Conservation (phyloP, 2,888 invertebrate species). For the Dioctria rufipes region DNA sequence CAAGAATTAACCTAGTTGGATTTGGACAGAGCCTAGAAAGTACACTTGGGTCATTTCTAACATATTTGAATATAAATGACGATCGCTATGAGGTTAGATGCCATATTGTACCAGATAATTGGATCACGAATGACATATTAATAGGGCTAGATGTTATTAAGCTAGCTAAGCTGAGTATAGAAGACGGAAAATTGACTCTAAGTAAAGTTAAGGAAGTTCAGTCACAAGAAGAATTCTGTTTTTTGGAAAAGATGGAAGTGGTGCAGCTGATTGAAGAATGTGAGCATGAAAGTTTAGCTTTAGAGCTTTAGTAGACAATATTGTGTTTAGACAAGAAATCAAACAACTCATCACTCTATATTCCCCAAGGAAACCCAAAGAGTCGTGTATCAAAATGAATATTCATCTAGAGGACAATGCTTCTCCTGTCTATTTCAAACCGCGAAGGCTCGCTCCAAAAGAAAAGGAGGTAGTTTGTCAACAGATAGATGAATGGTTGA, state of each 20-base stretch:
- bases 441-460: too few species aligned
- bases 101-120: background rate
- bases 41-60: background rate
- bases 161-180: background rate
- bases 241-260: background rate
- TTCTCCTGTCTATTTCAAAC: too few species aligned
- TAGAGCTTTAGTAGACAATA: background rate
- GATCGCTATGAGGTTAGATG: background rate
- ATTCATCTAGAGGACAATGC: background rate
- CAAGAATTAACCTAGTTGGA: background rate
- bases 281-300: background rate
- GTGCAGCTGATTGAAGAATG: background rate
- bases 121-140: background rate
- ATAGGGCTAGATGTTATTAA: background rate
- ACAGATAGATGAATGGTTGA: too few species aligned
- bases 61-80: background rate
- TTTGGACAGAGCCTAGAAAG: background rate
- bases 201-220: background rate
- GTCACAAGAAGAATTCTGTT: background rate
- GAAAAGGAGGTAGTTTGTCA: too few species aligned
- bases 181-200: background rate
- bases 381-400: constrained; percentile 6
- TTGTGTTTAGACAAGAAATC: background rate
- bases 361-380: background rate
- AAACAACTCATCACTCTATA: background rate